These are phyloP conservation scores for Trinectes maculatus DNA, from an alignment of 2,113 vertebrate species.

Conservation along the genomic window DNA sequence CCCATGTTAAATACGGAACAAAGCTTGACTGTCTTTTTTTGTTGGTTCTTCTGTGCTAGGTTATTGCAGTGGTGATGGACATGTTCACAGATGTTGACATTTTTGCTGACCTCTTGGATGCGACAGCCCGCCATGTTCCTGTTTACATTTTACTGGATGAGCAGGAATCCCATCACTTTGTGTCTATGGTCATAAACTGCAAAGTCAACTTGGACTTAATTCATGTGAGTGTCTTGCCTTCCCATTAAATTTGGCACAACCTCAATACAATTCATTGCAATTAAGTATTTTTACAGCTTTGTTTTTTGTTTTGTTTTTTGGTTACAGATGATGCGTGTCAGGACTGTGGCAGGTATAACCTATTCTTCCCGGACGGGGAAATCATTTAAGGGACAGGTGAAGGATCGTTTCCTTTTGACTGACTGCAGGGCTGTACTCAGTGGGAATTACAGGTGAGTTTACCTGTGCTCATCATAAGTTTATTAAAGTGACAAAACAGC, in stretches of 20 bases:
- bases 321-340: constrained; percentile 91
- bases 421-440: constrained; percentile 96
- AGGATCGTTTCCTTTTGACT: constrained; percentile 93
- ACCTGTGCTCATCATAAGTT: neutral
- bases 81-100: constrained; percentile 95
- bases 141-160: constrained; percentile 96
- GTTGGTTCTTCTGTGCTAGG: constrained; percentile 78
- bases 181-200: constrained; percentile 90
- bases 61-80: constrained; percentile 97
- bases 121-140: constrained; percentile 88
- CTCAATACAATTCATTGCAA: too few relatives aligned
- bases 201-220: constrained; percentile 91
- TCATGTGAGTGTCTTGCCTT: constrained; percentile 85
- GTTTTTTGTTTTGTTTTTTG: neutral
- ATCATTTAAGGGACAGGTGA: constrained; percentile 95
- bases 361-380: constrained; percentile 94
- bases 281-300: neutral
- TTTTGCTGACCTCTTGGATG: constrained; percentile 90
- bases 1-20: neutral
- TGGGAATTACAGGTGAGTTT: constrained; percentile 93
- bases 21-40: neutral
- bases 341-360: constrained; percentile 92
- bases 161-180: constrained; percentile 89
- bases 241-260: neutral
- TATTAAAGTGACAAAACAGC: neutral